Evolutionary conservation across 2,888 invertebrate species (phyloP).

Genomic region (Ashinkailepas kermadecensis): DNA sequence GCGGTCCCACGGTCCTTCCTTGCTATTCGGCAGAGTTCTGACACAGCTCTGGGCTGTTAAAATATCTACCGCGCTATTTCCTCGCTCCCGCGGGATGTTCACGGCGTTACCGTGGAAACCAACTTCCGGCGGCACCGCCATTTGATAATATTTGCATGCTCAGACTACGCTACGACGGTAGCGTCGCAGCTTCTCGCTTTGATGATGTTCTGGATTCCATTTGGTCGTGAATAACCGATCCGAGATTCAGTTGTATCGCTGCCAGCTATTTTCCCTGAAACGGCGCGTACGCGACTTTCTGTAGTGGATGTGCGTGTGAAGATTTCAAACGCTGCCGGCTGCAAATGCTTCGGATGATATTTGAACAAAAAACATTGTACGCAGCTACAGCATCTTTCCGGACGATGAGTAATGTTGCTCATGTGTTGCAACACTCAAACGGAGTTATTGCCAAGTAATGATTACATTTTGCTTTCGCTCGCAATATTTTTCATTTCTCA

Average conservation of each 20-base stretch:
- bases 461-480: too few relatives aligned
- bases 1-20: neutral
- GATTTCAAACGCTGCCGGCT: neutral
- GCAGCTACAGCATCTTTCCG: too few relatives aligned
- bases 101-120: neutral
- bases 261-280: too few relatives aligned
- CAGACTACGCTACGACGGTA: neutral
- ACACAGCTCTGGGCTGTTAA: neutral
- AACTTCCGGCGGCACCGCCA: neutral
- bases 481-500: too few relatives aligned
- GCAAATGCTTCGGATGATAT: neutral
- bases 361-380: too few relatives aligned
- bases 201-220: neutral
- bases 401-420: too few relatives aligned
- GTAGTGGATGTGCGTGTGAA: neutral
- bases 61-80: neutral
- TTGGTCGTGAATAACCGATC: neutral
- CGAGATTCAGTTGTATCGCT: too few relatives aligned
- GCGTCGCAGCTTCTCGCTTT: neutral
- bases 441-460: too few relatives aligned
- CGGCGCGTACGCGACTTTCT: neutral
- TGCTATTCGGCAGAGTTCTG: neutral
- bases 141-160: conserved; percentile 6
- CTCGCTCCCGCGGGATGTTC: neutral
- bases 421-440: too few relatives aligned